Percentiles rank a stretch among this genome's conserved stretches.
Conservation (phyloP, 2,888 invertebrate genomes). For the Creontiades dilutus region DNA sequence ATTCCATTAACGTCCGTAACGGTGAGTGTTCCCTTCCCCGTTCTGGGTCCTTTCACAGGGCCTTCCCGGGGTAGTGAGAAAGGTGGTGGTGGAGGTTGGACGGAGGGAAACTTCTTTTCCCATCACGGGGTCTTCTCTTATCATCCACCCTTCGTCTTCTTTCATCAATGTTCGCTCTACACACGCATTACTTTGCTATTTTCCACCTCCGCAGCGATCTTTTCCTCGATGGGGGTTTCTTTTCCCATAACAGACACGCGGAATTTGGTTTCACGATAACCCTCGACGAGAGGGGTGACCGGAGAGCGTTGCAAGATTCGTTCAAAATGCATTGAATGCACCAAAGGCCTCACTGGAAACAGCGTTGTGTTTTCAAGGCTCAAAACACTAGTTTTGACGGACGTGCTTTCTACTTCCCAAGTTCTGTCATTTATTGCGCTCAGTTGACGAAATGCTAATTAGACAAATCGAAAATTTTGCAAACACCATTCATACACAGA, state of each 20-base stretch:
- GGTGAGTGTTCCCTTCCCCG: constrained; percentile 45
- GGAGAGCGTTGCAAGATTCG: too few relatives aligned
- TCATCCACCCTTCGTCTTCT: constrained; percentile 10
- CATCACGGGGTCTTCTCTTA: not conserved
- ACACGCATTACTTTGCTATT: constrained; percentile 16
- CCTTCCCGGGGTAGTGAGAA: not conserved
- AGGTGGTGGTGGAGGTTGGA: not conserved
- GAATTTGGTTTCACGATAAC: too few relatives aligned
- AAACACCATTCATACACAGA: too few relatives aligned
- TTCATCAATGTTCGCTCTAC: not conserved
- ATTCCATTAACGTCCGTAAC: constrained; percentile 62
- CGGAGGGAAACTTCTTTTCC: not conserved
- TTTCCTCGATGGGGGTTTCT: not conserved
- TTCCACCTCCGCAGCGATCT: not conserved
- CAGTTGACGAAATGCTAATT: too few relatives aligned
- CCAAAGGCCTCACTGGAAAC: too few relatives aligned
- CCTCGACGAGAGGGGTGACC: too few relatives aligned
- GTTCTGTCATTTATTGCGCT: too few relatives aligned
- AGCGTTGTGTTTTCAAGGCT: too few relatives aligned
- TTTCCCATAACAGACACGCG: not conserved
- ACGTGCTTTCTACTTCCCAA: too few relatives aligned
- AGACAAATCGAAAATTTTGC: too few relatives aligned
- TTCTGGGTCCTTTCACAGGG: not conserved
- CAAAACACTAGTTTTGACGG: too few relatives aligned
- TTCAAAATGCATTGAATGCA: too few relatives aligned